A percentile compares a stretch with the other conserved stretches of the same genome.
Conservation (phyloP, 2,113 vertebrate genomes). For the Planiliza haematocheilus region DNA sequence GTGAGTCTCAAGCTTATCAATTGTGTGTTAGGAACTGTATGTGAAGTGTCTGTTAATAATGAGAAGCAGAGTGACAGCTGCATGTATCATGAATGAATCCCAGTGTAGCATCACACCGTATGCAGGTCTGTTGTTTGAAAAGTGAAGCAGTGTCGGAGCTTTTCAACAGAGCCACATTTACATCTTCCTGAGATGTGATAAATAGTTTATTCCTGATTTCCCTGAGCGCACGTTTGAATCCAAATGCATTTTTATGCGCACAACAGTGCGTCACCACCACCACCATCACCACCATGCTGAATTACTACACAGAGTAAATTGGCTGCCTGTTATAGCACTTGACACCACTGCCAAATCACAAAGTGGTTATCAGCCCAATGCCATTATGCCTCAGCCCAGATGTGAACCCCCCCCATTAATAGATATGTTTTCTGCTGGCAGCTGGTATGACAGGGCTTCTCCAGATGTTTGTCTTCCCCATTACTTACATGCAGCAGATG, state of each 20-base stretch:
- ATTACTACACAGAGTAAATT: slow-evolving; percentile 40
- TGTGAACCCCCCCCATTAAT: slow-evolving; percentile 63
- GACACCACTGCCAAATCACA: slow-evolving; percentile 50
- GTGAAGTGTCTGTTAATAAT: not conserved
- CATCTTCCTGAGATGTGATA: slow-evolving; percentile 58
- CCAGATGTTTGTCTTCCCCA: slow-evolving; percentile 77
- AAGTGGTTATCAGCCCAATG: slow-evolving; percentile 60
- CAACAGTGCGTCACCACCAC: slow-evolving; percentile 3
- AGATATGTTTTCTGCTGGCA: slow-evolving; percentile 59
- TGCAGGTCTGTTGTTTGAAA: not conserved
- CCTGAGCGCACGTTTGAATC: slow-evolving; percentile 30
- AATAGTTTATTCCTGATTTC: slow-evolving; percentile 46
- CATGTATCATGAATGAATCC: not conserved
- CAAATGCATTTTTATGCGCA: slow-evolving; percentile 33
- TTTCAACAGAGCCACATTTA: slow-evolving; percentile 61
- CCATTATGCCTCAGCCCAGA: slow-evolving; percentile 56
- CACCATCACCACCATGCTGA: slow-evolving; percentile 12
- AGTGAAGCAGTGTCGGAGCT: too few relatives aligned
- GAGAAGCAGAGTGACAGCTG: not conserved
- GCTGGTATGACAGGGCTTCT: slow-evolving; percentile 47
- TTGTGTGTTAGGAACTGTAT: too few relatives aligned
- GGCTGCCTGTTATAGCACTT: slow-evolving; percentile 36
- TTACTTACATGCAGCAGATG: slow-evolving; percentile 70
- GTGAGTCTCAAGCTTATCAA: not conserved
- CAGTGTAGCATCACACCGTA: not conserved